Conservation (phyloP, 2,797 vertebrate genomes). For the Gobio occitaniae region DNA sequence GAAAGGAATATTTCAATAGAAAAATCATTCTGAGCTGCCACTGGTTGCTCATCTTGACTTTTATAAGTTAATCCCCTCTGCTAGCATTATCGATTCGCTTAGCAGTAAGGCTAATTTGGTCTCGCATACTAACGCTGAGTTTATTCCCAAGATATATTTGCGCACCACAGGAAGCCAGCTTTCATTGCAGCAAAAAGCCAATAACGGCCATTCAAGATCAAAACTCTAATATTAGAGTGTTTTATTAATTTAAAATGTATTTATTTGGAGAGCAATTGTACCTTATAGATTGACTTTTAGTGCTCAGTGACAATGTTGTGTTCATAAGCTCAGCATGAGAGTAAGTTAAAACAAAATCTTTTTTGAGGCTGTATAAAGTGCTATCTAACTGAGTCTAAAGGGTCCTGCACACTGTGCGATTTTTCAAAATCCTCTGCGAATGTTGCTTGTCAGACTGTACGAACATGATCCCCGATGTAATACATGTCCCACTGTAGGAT, state of each 20-base stretch:
- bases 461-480: too few species aligned
- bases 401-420: too few species aligned
- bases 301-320: background rate
- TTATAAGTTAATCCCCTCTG: constrained; percentile 60
- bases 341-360: constrained; percentile 46
- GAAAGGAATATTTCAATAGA: constrained; percentile 75
- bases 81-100: constrained; percentile 62
- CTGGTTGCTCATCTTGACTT: constrained; percentile 62
- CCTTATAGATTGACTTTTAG: background rate
- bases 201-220: constrained; percentile 3
- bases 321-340: constrained; percentile 43
- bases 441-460: too few species aligned
- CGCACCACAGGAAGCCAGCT: background rate
- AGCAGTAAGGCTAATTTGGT: constrained; percentile 59
- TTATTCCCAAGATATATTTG: constrained; percentile 51
- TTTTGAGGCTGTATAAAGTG: constrained; percentile 61
- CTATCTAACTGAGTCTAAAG: constrained; percentile 52
- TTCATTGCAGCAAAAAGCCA: background rate
- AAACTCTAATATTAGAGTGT: background rate
- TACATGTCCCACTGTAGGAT: too few species aligned
- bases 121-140: constrained; percentile 56
- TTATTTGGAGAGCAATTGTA: background rate
- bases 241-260: constrained; percentile 19
- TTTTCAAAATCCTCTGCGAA: too few species aligned
- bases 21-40: constrained; percentile 61